These are phyloP conservation scores for Ceratoteleas bidentatus DNA, from an alignment of 1,140 invertebrate genomes.

Conservation along the genomic window DNA sequence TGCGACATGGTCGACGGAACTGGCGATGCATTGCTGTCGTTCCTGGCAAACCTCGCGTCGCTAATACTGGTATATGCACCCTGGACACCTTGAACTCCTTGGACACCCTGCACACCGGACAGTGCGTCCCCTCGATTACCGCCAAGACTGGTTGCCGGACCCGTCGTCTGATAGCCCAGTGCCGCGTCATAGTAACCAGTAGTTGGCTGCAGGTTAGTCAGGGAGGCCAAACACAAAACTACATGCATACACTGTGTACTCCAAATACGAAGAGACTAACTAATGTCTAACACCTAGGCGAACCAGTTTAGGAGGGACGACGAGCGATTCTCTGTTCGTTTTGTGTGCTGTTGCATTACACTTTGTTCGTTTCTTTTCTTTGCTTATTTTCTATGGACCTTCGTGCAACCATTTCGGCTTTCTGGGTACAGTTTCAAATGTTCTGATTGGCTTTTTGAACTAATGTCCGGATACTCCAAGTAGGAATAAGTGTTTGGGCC, in stretches of 20 bases:
- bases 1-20: slow-evolving; percentile 88
- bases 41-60: slow-evolving; percentile 88
- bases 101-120: slow-evolving; percentile 84
- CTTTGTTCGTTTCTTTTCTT: no score
- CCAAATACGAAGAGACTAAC: slow-evolving; percentile 77
- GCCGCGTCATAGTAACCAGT: slow-evolving; percentile 81
- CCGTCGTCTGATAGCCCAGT: slow-evolving; percentile 80
- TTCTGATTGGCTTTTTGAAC: not conserved
- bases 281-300: slow-evolving; percentile 71
- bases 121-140: slow-evolving; percentile 85
- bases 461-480: slow-evolving; percentile 5
- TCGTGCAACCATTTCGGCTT: not conserved
- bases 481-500: slow-evolving; percentile 8
- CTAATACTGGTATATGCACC: slow-evolving; percentile 87
- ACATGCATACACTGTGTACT: slow-evolving; percentile 82
- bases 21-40: slow-evolving; percentile 91
- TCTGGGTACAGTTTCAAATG: no score
- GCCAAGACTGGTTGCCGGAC: slow-evolving; percentile 80
- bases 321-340: slow-evolving; percentile 54
- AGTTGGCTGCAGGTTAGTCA: slow-evolving; percentile 81
- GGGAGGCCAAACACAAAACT: slow-evolving; percentile 81
- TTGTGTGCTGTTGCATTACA: slow-evolving; percentile 17
- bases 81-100: slow-evolving; percentile 79
- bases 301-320: slow-evolving; percentile 62
- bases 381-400: not conserved